phyloP scores from a whole-genome alignment of 2,113 vertebrate genomes.

The Tylochromis polylepis region DNA sequence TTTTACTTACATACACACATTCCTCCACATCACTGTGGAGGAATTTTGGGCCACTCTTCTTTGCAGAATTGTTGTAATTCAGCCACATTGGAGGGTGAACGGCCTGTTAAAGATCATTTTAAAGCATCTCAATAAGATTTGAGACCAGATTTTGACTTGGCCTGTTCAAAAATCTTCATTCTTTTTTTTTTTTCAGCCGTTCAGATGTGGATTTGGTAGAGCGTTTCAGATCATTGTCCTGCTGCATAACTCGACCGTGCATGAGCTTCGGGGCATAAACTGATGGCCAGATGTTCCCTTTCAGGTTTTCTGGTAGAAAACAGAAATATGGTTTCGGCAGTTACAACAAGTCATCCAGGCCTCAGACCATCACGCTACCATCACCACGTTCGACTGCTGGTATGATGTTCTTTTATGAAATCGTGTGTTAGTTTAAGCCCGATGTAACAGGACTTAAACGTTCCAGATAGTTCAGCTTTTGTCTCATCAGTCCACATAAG shows the following conservation, averaged over 20 bases:
- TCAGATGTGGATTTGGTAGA: background rate
- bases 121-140: background rate
- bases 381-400: background rate
- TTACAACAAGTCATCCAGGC: background rate
- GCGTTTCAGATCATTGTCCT: accelerated
- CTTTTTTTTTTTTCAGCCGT: too few relatives aligned
- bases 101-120: accelerated
- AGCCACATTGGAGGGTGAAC: background rate
- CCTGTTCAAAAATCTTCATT: too few relatives aligned
- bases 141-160: background rate
- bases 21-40: background rate
- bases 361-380: too few relatives aligned
- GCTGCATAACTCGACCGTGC: background rate
- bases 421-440: background rate
- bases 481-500: background rate
- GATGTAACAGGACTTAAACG: background rate
- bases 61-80: background rate
- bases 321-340: background rate
- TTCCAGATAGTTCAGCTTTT: background rate
- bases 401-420: background rate
- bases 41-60: background rate
- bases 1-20: background rate
- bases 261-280: background rate
- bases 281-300: background rate
- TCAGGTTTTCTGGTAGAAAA: background rate